Base-by-base conservation (phyloP, 2,113 vertebrate species). In the Pseudopodoces humilis region DNA sequence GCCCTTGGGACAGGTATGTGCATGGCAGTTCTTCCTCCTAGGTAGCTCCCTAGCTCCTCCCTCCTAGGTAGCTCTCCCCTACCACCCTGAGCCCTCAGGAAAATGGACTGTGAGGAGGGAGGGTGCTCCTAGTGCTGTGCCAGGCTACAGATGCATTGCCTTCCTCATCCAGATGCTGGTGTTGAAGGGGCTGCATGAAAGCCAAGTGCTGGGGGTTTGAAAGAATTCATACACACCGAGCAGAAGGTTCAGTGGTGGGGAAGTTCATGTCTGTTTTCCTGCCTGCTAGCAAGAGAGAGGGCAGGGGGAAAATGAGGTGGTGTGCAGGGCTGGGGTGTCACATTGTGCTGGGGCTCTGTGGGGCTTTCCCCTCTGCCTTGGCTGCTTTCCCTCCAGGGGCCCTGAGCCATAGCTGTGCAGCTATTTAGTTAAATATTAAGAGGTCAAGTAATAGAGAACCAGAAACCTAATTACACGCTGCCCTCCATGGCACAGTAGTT, bases 381-480 rank as follows among this genome's bases (percentile, higher is more conserved):
- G 33, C 50, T 21, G 33, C 69, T 50, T 70, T 83, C 46, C 56
- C 16, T 69, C n/a, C 53, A 8, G 84, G 33, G 47, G 58, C 63
- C 39, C 63, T 49, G 33, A 92, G 88, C 50, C 28, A 7, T 28
- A 35, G 53, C 43, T 33, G 55, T 63, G 24, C 49, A 62, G 39
- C 71, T 88, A 47, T 63, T 91, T 75, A 63, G 95, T 97, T 96
- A 97, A 96, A 95, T 70, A 95, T 96, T 96, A 87, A 93, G 46
- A 94, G 52, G 58, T 71, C 68, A 41, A 69, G 59, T 74, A 86
- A 88, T 10, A 50, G 52, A 81, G 88, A 69, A 81, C 49, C 56
- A 94, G 74, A 88, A 88, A 75, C 55, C 49, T 47, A 83, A 83
- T 39, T 88, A 80, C 43, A 64, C 0, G 7, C 63, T 95, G 82